Evolutionary conservation across 2,797 vertebrate genomes (phyloP).

Genomic region (Phoeniculus purpureus): DNA sequence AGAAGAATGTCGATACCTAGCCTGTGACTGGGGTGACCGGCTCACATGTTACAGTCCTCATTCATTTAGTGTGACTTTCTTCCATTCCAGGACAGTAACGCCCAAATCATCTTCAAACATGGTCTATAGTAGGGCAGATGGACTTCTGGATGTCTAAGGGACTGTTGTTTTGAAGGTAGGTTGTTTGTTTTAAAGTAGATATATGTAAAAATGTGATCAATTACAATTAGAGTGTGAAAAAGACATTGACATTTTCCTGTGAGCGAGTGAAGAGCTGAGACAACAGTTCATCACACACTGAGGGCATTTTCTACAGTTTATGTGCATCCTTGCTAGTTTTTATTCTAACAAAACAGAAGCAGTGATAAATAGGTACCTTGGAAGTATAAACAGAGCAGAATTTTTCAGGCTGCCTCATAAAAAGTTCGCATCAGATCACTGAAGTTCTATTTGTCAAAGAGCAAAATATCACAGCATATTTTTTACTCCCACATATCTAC

Average conservation of each 20-base stretch:
- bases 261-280: neutral
- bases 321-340: neutral
- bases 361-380: conserved; percentile 1
- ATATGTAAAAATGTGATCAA: neutral
- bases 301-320: neutral
- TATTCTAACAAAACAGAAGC: conserved; percentile 9
- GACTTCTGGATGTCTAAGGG: neutral
- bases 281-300: neutral
- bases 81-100: neutral
- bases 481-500: conserved; percentile 43
- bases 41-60: neutral
- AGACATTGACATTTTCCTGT: neutral
- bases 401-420: conserved; percentile 32
- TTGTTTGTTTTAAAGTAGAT: neutral
- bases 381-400: conserved; percentile 9
- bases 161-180: too few relatives aligned
- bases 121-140: neutral
- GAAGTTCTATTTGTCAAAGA: conserved; percentile 48
- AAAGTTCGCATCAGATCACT: conserved; percentile 27
- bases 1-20: neutral
- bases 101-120: neutral
- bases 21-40: neutral
- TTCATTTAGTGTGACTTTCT: neutral
- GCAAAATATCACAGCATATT: conserved; percentile 39
- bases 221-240: neutral